phyloP scores from a whole-genome alignment of 2,797 vertebrate species.

The Cirrhinus molitorella region DNA sequence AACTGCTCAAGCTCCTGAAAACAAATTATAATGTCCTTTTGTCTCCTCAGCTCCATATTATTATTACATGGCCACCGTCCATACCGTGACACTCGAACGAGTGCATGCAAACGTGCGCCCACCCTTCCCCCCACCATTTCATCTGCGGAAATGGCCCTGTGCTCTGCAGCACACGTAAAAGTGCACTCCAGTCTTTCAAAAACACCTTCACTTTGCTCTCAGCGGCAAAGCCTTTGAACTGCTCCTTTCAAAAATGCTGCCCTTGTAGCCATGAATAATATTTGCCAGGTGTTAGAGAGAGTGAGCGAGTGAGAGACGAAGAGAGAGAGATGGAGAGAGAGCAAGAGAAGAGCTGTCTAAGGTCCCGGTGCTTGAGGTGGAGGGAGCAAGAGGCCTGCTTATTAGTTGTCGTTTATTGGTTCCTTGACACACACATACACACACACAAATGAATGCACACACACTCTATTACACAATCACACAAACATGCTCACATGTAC shows the following conservation, averaged over 20 bases:
- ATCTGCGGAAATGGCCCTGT: conserved; percentile 72
- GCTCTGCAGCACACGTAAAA: conserved; percentile 78
- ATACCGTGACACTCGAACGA: conserved; percentile 39
- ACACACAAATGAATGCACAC: conserved; percentile 62
- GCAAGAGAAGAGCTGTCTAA: conserved; percentile 61
- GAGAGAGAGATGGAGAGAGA: conserved; percentile 21
- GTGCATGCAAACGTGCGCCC: not conserved
- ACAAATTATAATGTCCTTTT: conserved; percentile 38
- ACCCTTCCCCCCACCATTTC: conserved; percentile 57
- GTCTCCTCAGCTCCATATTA: conserved; percentile 46
- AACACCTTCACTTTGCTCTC: conserved; percentile 78
- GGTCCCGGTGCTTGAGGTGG: conserved; percentile 60
- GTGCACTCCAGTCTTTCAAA: conserved; percentile 81
- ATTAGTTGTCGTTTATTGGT: conserved; percentile 68
- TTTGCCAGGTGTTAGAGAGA: conserved; percentile 83
- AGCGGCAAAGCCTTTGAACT: conserved; percentile 84
- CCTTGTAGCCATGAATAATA: conserved; percentile 90
- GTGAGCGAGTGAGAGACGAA: conserved; percentile 55
- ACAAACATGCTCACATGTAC: conserved; percentile 50
- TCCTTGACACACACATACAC: conserved; percentile 46
- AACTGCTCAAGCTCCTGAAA: not conserved
- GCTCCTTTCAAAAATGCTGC: conserved; percentile 84
- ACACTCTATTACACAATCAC: conserved; percentile 37
- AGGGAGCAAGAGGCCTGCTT: conserved; percentile 66
- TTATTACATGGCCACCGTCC: conserved; percentile 51